Evolutionary conservation across 37 sponge, comb jelly and placozoan species (phyloP).

Genomic region (Haliclona indistincta): DNA sequence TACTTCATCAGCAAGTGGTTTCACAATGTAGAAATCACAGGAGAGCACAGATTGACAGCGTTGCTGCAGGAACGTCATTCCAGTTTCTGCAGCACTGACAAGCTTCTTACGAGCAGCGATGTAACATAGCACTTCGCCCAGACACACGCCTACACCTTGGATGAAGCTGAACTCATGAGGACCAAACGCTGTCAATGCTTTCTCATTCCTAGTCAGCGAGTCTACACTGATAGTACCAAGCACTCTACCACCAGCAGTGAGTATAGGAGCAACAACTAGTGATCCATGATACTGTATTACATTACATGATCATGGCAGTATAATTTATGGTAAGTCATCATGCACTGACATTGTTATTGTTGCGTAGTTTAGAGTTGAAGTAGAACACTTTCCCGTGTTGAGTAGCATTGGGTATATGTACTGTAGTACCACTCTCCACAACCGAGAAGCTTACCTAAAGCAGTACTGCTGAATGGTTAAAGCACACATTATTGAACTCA

Average conservation of each 20-base stretch:
- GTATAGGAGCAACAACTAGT: conserved; percentile 68
- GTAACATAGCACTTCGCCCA: conserved; percentile 50
- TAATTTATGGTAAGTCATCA: neutral
- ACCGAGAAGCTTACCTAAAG: conserved; percentile 60
- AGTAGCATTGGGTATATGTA: conserved; percentile 53
- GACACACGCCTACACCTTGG: conserved; percentile 68
- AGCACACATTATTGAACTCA: neutral
- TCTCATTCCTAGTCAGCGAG: conserved; percentile 37
- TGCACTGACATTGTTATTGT: conserved; percentile 27
- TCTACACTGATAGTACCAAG: conserved; percentile 74
- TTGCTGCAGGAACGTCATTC: conserved; percentile 58
- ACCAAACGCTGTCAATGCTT: conserved; percentile 14
- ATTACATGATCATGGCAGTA: neutral
- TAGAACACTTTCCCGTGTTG: conserved; percentile 52
- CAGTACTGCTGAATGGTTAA: neutral
- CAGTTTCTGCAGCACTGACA: conserved; percentile 42
- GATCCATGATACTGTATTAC: conserved; percentile 64
- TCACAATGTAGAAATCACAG: conserved; percentile 55
- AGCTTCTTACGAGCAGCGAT: conserved; percentile 48
- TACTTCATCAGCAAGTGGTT: conserved; percentile 29
- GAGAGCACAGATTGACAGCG: conserved; percentile 41
- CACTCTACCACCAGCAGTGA: conserved; percentile 11
- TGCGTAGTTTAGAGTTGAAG: conserved; percentile 35
- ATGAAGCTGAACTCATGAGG: conserved; percentile 61
- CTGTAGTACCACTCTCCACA: conserved; percentile 45